phyloP scores from a whole-genome alignment of 1,140 invertebrate genomes.

The Phortica variegata region DNA sequence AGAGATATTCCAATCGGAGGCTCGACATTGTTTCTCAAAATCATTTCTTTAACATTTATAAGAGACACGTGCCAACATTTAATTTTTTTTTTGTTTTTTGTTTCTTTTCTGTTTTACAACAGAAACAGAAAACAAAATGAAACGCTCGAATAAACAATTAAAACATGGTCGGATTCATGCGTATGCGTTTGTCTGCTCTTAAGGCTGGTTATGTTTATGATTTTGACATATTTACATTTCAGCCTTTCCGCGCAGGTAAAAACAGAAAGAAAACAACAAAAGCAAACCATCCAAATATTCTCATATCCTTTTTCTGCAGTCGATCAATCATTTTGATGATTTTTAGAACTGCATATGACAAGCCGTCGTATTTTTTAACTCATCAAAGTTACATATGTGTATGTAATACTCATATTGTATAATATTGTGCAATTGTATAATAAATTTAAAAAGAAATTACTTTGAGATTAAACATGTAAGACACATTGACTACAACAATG shows the following conservation, averaged over 20 bases:
- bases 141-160: constrained; percentile 40
- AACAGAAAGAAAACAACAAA: neutral
- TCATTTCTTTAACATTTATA: constrained; percentile 11
- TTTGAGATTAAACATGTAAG: no score
- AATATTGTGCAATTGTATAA: no score
- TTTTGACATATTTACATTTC: constrained; percentile 43
- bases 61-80: constrained; percentile 26
- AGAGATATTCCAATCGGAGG: no score
- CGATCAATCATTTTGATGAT: neutral
- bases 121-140: constrained; percentile 29
- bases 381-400: neutral
- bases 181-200: neutral
- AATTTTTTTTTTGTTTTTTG: constrained; percentile 4
- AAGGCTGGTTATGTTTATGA: constrained; percentile 8
- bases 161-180: constrained; percentile 17
- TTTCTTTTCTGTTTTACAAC: constrained; percentile 1
- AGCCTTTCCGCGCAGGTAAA: constrained; percentile 5
- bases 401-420: neutral
- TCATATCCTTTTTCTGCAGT: neutral
- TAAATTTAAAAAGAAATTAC: no score
- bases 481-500: no score
- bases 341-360: neutral
- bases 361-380: neutral
- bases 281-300: neutral
- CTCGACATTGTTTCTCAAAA: no score